Conservation (phyloP, 2,113 vertebrate genomes). For the Progne subis region DNA sequence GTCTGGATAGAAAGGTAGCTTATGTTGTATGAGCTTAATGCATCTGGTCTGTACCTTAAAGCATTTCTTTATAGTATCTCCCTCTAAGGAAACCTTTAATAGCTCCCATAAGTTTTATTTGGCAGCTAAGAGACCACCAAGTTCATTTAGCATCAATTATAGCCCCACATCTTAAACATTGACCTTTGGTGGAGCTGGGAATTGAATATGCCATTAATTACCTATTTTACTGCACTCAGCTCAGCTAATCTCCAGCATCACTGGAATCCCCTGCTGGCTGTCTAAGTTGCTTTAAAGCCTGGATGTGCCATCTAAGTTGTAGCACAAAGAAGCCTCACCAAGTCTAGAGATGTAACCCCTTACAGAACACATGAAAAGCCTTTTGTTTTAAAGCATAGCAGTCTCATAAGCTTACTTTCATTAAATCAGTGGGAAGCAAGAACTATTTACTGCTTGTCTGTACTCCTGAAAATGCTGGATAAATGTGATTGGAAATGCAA, state of each 20-base stretch:
- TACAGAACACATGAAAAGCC: conserved; percentile 8
- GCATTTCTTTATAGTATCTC: not conserved
- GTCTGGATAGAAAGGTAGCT: not conserved
- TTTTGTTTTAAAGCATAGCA: not conserved
- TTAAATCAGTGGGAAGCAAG: not conserved
- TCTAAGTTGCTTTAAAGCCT: conserved; percentile 32
- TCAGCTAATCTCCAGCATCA: conserved; percentile 31
- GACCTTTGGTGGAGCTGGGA: conserved; percentile 6
- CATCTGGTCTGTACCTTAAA: not conserved
- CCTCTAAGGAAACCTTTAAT: not conserved
- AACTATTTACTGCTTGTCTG: not conserved
- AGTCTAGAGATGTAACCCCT: not conserved
- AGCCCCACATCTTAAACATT: not conserved
- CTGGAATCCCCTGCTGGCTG: conserved; percentile 41
- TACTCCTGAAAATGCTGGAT: not conserved
- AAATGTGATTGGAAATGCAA: not conserved
- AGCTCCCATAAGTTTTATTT: not conserved
- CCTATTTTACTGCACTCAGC: conserved; percentile 19
- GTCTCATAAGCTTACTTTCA: not conserved
- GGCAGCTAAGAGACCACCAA: not conserved
- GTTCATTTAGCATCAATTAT: conserved; percentile 35
- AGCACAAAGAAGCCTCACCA: conserved; percentile 21
- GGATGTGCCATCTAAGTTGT: not conserved
- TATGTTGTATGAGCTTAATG: not conserved
- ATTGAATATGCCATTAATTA: conserved; percentile 47